Evolutionary conservation across 2,888 invertebrate genomes (phyloP).

Genomic region (Yponomeuta evonymella): DNA sequence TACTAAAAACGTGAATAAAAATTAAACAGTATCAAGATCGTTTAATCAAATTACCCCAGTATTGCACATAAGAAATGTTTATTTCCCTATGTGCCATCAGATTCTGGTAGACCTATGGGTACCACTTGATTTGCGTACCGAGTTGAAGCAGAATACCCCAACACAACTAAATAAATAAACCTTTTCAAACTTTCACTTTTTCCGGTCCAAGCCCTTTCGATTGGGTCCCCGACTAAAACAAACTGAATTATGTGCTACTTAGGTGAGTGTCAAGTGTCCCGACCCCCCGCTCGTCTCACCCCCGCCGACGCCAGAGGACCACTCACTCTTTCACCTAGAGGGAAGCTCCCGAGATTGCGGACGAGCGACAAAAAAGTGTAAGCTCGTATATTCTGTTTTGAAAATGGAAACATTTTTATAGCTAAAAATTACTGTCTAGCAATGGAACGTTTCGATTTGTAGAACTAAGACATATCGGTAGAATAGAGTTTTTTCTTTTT

Average conservation of each 20-base stretch:
- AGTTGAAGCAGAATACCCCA: no score
- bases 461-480: no score
- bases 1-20: no score
- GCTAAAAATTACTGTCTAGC: constrained; percentile 12
- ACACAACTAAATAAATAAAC: background rate
- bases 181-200: background rate
- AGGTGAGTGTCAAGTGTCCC: constrained; percentile 77
- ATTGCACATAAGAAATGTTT: no score
- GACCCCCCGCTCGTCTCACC: constrained; percentile 38
- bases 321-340: background rate
- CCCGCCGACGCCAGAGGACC: constrained; percentile 26
- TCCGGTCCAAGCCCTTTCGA: constrained; percentile 28
- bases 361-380: background rate
- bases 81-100: no score
- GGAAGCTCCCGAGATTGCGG: constrained; percentile 5
- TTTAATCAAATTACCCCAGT: no score
- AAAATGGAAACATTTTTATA: constrained; percentile 15
- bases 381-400: constrained; percentile 13
- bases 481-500: no score
- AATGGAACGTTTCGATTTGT: background rate
- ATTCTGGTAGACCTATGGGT: no score
- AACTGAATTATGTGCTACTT: constrained; percentile 84
- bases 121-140: no score
- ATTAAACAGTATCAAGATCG: no score
- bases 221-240: constrained; percentile 72